Base-by-base conservation (phyloP, 2,113 vertebrate species). In the Odontophorus gujanensis region DNA sequence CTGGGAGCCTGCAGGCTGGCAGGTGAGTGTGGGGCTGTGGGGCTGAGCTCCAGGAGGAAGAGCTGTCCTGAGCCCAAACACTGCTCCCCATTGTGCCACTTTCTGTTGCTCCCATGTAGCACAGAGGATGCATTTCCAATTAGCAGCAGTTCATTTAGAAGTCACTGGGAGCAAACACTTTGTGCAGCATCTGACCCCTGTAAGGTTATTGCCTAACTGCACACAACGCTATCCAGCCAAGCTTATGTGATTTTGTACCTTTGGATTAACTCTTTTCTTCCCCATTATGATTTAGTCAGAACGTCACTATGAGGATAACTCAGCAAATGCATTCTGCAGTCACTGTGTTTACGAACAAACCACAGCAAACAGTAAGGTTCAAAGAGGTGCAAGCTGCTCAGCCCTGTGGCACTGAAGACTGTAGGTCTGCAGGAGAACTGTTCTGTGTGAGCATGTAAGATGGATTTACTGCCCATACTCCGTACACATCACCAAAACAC, bases 81-180 rank as follows among this genome's bases (percentile, higher is more conserved):
- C 15, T 19, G 57, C 61, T 36, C 55, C 25, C 53, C 9, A 2
- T 26, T 11, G 7, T 0, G 0, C 32, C 5, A 11, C 1, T 30
- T 9, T 32, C 69, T 22, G 3, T 11, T 69, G 17, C 0, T 74
- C 58, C 24, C 32, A 16, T 3, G 32, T 1, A 13, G 50, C 30
- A 36, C 6, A 28, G 22, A 73, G 43, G 28, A 57, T 2, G 1
- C 2, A 0, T 28, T 62, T 62, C 50, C 66, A 43, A 25, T 30
- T 30, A 63, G 5, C n/a, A 58, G 12, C 9, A 32, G 62, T 32
- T 50, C 1, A 58, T 69, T 48, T 40, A 26, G 32, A 68, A 74
- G 45, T 4, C 1, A 24, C 36, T 22, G 11, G 25, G 26, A n/a
- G 21, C n/a, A 22, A 77, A 34, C 26, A 13, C 19, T 57, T 7